Percentiles rank a stretch among this genome's conserved stretches.
Evolutionary conservation across 1,140 invertebrate genomes (phyloP).

Genomic region (Drosophila guanche): DNA sequence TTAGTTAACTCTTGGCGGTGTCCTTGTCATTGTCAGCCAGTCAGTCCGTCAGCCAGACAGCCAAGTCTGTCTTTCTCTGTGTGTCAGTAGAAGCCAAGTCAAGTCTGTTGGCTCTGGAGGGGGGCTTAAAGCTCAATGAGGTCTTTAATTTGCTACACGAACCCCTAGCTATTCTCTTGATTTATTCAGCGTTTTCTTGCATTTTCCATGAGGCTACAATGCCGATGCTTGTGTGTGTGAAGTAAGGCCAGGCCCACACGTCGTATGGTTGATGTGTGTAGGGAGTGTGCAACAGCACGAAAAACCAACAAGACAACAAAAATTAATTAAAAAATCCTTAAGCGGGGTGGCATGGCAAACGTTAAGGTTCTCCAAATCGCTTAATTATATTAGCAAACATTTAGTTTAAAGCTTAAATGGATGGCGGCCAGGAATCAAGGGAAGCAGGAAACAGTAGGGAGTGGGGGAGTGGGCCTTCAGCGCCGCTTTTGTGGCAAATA

Average conservation of each 20-base stretch:
- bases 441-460: not conserved
- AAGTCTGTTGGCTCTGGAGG: constrained; percentile 12
- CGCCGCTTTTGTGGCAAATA: constrained; percentile 24
- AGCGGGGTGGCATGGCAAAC: constrained; percentile 29
- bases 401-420: constrained; percentile 39
- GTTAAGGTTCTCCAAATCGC: constrained; percentile 52
- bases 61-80: not conserved
- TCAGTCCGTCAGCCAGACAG: constrained; percentile 11
- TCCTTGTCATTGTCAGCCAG: constrained; percentile 58
- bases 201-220: constrained; percentile 67
- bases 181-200: constrained; percentile 51
- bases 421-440: not conserved
- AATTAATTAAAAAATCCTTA: constrained; percentile 72
- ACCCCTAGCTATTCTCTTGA: constrained; percentile 16
- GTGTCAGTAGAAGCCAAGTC: constrained; percentile 2
- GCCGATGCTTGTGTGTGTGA: constrained; percentile 8
- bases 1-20: constrained; percentile 77
- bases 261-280: constrained; percentile 45
- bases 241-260: constrained; percentile 23
- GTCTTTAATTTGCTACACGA: constrained; percentile 43
- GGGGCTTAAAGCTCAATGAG: constrained; percentile 36
- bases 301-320: constrained; percentile 53
- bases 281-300: constrained; percentile 3
- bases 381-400: constrained; percentile 75
- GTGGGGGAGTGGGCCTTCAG: constrained; percentile 4